Evolutionary conservation across 2,888 invertebrate genomes (phyloP), one percentile per base, ranked within the genome.

Genomic region (Sycophila texana): DNA sequence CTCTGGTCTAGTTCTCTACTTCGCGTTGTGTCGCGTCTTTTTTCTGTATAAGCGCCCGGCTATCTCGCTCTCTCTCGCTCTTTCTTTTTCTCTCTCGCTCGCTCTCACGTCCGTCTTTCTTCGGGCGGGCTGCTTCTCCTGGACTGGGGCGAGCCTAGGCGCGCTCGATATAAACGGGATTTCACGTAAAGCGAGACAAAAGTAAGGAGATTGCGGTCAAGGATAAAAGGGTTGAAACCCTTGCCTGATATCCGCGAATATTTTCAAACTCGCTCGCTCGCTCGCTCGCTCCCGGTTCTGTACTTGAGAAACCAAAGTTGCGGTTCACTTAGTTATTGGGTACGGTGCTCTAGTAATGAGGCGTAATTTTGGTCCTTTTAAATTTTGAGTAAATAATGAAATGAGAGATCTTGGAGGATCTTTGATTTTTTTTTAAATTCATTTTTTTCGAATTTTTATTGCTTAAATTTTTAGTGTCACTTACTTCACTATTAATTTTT

Each of bases 181-280:
- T 81, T 55, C n/a, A 61, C 75, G 70, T 76, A 81, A 78, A 68
- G 78, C 75, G 55, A 71, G 74, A 79, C 81, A 81, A 79, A 79
- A 74, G 74, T 81, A 77, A 82, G 82, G 75, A 82, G 80, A 82
- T 80, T 82, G 82, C 80, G 82, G 82, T 82, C 77, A 82, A 80
- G 80, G 73, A 77, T 82, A 74, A 73, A 80, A 68, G 68, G 80
- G 79, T 72, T 67, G 77, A 49, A 71, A 66, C 65, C 70, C 51
- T 49, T 12, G 20, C 20, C 63, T 47, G 60, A 79, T 74, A 79
- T 74, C 71, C 61, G 73, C 79, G 75, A 63, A 72, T 80, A 80
- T 72, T 75, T 75, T 26, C 14, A 14, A 12, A 2, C 18, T 26
- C 10, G 13, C 14, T 14, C 5, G 26, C 47, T 14, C 5, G 26